Evolutionary conservation across 2,113 vertebrate species (phyloP).

Genomic region (Gallinago jamesoni): DNA sequence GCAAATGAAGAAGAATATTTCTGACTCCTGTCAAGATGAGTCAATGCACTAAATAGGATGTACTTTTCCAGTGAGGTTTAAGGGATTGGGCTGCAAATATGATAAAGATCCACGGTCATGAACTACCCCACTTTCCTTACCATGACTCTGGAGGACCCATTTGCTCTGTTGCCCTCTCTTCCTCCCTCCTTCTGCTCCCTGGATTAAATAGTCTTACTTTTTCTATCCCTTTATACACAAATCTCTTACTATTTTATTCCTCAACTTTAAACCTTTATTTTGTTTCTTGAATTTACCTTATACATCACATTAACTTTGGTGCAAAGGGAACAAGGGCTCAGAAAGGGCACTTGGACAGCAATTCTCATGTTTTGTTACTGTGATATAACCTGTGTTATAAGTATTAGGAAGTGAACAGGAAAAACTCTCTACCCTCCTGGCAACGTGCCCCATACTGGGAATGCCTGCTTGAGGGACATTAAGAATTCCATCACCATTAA

Average conservation of each 20-base stretch:
- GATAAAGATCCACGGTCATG: not conserved
- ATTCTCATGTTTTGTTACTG: not conserved
- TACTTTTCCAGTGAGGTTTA: not conserved
- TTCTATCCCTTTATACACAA: not conserved
- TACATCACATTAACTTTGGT: not conserved
- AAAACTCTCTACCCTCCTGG: not conserved
- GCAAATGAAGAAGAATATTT: not conserved
- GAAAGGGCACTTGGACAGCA: not conserved
- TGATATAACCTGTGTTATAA: not conserved
- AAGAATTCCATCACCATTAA: not conserved
- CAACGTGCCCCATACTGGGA: not conserved
- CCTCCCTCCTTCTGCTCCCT: not conserved
- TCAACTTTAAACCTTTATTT: not conserved
- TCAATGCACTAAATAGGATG: not conserved
- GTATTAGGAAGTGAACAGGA: not conserved
- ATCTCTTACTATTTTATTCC: not conserved
- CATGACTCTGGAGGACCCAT: not conserved
- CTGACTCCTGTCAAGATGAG: not conserved
- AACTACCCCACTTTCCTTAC: not conserved
- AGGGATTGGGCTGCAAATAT: not conserved
- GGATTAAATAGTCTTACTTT: not conserved
- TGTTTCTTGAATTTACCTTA: not conserved
- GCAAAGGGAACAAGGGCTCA: not conserved
- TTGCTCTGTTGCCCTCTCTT: not conserved
- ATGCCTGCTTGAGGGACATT: not conserved